phyloP scores from a whole-genome alignment of 1,140 invertebrate species.

The Penaeus indicus region DNA sequence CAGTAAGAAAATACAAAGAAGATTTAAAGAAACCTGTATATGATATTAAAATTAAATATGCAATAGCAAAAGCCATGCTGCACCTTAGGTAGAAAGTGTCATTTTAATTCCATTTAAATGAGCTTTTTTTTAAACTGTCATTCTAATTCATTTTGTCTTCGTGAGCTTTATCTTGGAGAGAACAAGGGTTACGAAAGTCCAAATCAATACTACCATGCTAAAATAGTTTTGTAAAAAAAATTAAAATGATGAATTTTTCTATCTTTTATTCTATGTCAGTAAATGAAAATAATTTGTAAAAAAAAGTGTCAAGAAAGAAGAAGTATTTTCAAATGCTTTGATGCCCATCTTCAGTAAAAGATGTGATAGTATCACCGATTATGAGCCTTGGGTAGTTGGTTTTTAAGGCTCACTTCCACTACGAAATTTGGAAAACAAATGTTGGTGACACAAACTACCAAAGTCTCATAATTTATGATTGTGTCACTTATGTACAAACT shows the following conservation, averaged over 20 bases:
- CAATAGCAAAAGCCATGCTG: slow-evolving; percentile 25
- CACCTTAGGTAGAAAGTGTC: too few relatives aligned
- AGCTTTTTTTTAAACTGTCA: too few relatives aligned
- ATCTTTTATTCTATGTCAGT: too few relatives aligned
- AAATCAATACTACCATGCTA: too few relatives aligned
- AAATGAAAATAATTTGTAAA: not conserved
- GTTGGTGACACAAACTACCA: slow-evolving; percentile 47
- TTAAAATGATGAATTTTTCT: too few relatives aligned
- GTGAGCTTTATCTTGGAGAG: too few relatives aligned
- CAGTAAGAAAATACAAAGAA: slow-evolving; percentile 45
- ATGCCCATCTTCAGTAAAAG: slow-evolving; percentile 50
- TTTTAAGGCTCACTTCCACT: slow-evolving; percentile 58
- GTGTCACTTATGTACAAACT: slow-evolving; percentile 54
- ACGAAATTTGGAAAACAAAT: slow-evolving; percentile 49
- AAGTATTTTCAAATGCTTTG: slow-evolving; percentile 53
- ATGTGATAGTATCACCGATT: slow-evolving; percentile 48
- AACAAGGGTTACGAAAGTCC: too few relatives aligned
- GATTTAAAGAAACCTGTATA: slow-evolving; percentile 32
- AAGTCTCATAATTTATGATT: slow-evolving; percentile 56
- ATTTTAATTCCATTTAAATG: too few relatives aligned
- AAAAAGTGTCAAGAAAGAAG: slow-evolving; percentile 27
- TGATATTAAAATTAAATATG: slow-evolving; percentile 34
- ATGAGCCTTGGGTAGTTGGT: slow-evolving; percentile 50
- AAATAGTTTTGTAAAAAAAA: too few relatives aligned
- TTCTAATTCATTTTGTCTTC: too few relatives aligned